Evolutionary conservation across 1,140 invertebrate genomes (phyloP), one percentile per base, ranked within the genome.

Genomic region (Drosophila littoralis): DNA sequence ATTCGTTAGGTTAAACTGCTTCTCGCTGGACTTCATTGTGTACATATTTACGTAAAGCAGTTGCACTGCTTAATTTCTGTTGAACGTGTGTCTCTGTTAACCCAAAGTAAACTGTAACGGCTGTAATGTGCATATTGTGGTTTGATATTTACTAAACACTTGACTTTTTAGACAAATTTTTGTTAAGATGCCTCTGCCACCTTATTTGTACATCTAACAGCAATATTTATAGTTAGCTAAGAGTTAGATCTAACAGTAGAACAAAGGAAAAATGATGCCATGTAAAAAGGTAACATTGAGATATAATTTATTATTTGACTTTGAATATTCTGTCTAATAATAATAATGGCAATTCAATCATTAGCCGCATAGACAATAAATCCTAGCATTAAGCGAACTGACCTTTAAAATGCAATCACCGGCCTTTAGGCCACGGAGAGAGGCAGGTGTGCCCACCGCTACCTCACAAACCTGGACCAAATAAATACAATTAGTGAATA

Each of bases 321-420:
- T 3, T 22, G 1, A 22, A 3, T 22, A 22, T 22, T 22, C n/a
- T n/a, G n/a, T n/a, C n/a, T 28, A 5, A 28, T 28, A 28, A 28
- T 28, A 28, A 28, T 28, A 28, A 28, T 28, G 22, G 5, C 22
- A 15, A 9, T 35, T 51, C 12, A 9, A 13, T 45, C 1, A n/a
- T 42, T 10, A 45, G 32, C 38, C 32, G n/a, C 28, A 6, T 58
- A 45, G 12, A 28, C 22, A 28, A 28, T 4, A 28, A 28, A 28
- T 28, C 22, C 1, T 28, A 28, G 4, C 22, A 6, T 28, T 5
- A 28, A 60, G 32, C 7, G 9, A 50, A 91, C 89, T 91, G 32
- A 92, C 92, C 91, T 94, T 93, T 40, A 95, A 81, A 46, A 96
- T 84, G 88, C 95, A 96, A 81, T 96, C 95, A 12, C 95, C 95